phyloP scores from a whole-genome alignment of 1,140 invertebrate species.

The Aradophagus sp. region DNA sequence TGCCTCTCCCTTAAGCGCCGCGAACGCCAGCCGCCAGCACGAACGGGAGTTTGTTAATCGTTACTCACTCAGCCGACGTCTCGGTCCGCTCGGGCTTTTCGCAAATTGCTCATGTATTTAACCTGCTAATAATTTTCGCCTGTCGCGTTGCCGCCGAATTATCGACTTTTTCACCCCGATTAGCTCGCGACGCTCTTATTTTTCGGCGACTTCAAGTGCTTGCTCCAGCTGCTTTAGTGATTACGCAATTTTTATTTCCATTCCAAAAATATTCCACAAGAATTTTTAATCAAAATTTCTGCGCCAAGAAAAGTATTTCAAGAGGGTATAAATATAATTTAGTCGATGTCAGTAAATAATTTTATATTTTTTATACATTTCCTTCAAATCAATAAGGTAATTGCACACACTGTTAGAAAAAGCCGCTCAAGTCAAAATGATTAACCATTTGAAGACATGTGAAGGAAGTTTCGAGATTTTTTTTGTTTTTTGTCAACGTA shows the following conservation, averaged over 20 bases:
- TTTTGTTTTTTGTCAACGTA: too few species aligned
- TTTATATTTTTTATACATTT: too few species aligned
- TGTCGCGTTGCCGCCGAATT: slow-evolving; percentile 26
- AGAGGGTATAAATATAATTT: too few species aligned
- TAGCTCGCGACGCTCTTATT: slow-evolving; percentile 11
- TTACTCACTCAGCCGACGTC: slow-evolving; percentile 62
- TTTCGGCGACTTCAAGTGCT: not conserved
- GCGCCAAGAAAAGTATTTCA: too few species aligned
- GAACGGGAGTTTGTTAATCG: slow-evolving; percentile 58
- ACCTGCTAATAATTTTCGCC: slow-evolving; percentile 51
- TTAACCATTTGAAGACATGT: too few species aligned
- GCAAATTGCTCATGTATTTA: slow-evolving; percentile 58
- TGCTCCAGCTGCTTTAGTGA: too few species aligned
- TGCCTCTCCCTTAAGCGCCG: slow-evolving; percentile 31
- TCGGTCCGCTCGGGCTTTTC: slow-evolving; percentile 53
- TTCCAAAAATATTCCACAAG: not conserved
- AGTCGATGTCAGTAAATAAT: too few species aligned
- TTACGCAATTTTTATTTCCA: not conserved
- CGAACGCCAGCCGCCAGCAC: slow-evolving; percentile 5
- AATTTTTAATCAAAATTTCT: too few species aligned
- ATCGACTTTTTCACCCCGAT: slow-evolving; percentile 38
- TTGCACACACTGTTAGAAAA: too few species aligned
- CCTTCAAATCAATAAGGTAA: too few species aligned
- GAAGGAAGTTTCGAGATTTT: too few species aligned
- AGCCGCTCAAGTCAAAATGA: too few species aligned